Evolutionary conservation across 2,797 vertebrate genomes (phyloP).

Genomic region (Danio jaintianensis): DNA sequence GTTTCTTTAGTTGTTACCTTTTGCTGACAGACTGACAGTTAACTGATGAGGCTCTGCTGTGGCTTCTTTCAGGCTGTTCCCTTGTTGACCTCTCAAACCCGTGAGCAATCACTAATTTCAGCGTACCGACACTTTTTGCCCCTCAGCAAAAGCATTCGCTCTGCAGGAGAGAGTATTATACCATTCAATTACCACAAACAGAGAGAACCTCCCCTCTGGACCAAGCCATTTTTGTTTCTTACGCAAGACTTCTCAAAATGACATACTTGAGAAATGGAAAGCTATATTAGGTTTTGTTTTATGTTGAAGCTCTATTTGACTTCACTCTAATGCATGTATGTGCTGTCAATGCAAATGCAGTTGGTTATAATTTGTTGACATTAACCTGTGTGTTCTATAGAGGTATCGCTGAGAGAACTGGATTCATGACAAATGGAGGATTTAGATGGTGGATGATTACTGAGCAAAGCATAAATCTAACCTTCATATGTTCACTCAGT

Average conservation of each 20-base stretch:
- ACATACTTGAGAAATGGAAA: not conserved
- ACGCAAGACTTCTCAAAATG: not conserved
- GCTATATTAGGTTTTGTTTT: not conserved
- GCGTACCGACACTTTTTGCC: slow-evolving; percentile 32
- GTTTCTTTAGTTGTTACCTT: slow-evolving; percentile 44
- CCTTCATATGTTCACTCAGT: not conserved
- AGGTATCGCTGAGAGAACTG: not conserved
- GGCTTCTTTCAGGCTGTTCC: slow-evolving; percentile 20
- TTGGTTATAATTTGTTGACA: slow-evolving; percentile 10
- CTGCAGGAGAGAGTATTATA: slow-evolving; percentile 32
- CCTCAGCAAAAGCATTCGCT: slow-evolving; percentile 3
- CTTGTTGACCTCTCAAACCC: not conserved
- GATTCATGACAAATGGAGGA: not conserved
- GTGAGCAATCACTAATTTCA: slow-evolving; percentile 45
- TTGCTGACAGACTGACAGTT: slow-evolving; percentile 36
- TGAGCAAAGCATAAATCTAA: not conserved
- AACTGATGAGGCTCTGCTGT: slow-evolving; percentile 35
- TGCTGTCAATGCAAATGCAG: slow-evolving; percentile 20
- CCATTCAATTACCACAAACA: slow-evolving; percentile 31
- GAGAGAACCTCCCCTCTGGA: slow-evolving; percentile 4
- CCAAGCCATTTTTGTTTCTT: not conserved
- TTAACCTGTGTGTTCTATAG: not conserved
- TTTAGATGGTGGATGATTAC: not conserved
- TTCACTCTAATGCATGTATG: slow-evolving; percentile 13
- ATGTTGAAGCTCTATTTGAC: not conserved